phyloP scores from a whole-genome alignment of 2,113 vertebrate species.

The Proteles cristata region DNA sequence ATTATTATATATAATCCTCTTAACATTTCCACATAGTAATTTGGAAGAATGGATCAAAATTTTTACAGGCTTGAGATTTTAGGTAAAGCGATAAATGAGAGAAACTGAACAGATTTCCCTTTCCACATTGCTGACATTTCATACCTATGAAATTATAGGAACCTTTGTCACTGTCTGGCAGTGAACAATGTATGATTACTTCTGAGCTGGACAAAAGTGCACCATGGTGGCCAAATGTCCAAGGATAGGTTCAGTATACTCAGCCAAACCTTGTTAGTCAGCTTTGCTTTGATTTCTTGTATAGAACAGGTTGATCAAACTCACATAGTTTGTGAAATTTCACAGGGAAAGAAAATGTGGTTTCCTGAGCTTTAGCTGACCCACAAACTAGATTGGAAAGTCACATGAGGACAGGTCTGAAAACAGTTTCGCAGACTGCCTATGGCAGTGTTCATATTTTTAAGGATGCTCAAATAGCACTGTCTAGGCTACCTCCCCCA shows the following conservation, averaged over 20 bases:
- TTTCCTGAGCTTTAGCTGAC: slow-evolving; percentile 12
- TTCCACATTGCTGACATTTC: background rate
- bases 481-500: background rate
- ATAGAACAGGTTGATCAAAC: background rate
- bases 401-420: background rate
- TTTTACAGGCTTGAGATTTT: slow-evolving; percentile 72
- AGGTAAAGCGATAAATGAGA: slow-evolving; percentile 43
- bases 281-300: background rate
- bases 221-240: background rate
- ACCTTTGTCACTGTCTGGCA: background rate
- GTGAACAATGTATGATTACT: background rate
- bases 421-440: background rate
- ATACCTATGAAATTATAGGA: background rate
- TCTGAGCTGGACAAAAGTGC: background rate
- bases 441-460: background rate
- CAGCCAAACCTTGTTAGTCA: background rate
- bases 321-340: slow-evolving; percentile 33
- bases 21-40: slow-evolving; percentile 59
- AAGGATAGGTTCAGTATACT: background rate
- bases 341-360: background rate
- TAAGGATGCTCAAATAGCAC: background rate
- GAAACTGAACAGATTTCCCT: slow-evolving; percentile 1
- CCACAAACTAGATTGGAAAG: background rate
- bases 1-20: slow-evolving; percentile 57
- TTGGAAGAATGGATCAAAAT: slow-evolving; percentile 69